Evolutionary conservation across 2,888 invertebrate genomes (phyloP), one percentile per base, ranked within the genome.

Genomic region (Tolmerus cingulatus): DNA sequence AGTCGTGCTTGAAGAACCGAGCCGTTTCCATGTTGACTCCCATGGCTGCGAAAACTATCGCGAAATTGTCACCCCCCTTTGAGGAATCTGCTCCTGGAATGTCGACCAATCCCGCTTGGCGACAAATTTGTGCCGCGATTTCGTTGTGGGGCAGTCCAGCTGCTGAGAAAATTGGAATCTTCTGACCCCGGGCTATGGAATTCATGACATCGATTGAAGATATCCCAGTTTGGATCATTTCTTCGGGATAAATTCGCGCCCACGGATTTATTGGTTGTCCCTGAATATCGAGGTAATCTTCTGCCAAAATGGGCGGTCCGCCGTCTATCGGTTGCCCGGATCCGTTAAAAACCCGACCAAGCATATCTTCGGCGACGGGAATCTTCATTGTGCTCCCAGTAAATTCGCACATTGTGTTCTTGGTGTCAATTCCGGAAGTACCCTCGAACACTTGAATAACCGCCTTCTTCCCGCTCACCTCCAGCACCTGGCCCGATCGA

Each of bases 141-240:
- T 99, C 99, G 93, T 99, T 99, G 94, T 99, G 99, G 0, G 99
- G 99, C 91, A 99, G 94, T 96, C 99, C 99, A 91, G 99, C 99
- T 89, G 99, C 99, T 0, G 99, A 99, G 95, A 99, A 99, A 93
- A 99, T 99, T 86, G 99, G 99, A 93, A 99, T 99, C 94, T 99
- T 99, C 94, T 99, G 99, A 37, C 99, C 99, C 94, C 99, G 96
- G 90, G 99, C 99, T 93, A 99, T 99, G 87, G 98, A 99, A 94
- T 99, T 99, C 99, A 99, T 99, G 90, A 99, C 98, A 93, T 99
- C 99, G 90, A 99, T 99, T 90, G 99, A 99, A 86, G 99, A 99
- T 90, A 98, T 98, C 94, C 95, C 95, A 88, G 99, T 99, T 93
- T 99, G 99, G 91, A 99, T 99, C 99, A 99, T 99, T 94, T 99